These are phyloP conservation scores for Hemithea aestivaria DNA, from an alignment of 2,888 invertebrate genomes.

Conservation along the genomic window DNA sequence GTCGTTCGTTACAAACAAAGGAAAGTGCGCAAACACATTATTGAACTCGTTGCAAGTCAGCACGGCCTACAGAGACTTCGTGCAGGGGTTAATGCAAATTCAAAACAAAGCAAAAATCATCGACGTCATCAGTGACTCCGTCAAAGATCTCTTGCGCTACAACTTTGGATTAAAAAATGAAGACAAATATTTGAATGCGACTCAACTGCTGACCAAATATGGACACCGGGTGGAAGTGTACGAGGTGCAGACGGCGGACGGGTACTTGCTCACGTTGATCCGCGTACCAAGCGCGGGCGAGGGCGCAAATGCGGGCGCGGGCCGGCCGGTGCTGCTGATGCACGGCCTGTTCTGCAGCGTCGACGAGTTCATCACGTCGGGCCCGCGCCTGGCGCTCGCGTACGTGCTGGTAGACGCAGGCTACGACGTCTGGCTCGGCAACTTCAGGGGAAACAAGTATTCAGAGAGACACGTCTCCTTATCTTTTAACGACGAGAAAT, in stretches of 20 bases:
- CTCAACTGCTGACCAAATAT: constrained; percentile 10
- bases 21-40: too few species aligned
- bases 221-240: constrained; percentile 51
- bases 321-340: constrained; percentile 52
- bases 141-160: too few species aligned
- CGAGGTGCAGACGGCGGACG: constrained; percentile 49
- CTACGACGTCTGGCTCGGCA: constrained; percentile 33
- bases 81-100: too few species aligned
- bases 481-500: constrained; percentile 54
- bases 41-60: too few species aligned
- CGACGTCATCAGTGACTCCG: too few species aligned
- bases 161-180: too few species aligned
- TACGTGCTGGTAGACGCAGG: constrained; percentile 34
- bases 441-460: constrained; percentile 43
- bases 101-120: too few species aligned
- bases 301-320: constrained; percentile 9
- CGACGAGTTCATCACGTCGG: constrained; percentile 51
- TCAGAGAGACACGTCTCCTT: constrained; percentile 65
- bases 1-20: too few species aligned
- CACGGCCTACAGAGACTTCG: too few species aligned
- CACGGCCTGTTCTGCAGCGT: constrained; percentile 56
- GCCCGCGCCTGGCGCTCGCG: constrained; percentile 38
- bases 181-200: too few species aligned
- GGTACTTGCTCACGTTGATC: constrained; percentile 50
- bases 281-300: constrained; percentile 36